Base-by-base conservation (phyloP, 2,888 invertebrate species). In the Idaea aversata region DNA sequence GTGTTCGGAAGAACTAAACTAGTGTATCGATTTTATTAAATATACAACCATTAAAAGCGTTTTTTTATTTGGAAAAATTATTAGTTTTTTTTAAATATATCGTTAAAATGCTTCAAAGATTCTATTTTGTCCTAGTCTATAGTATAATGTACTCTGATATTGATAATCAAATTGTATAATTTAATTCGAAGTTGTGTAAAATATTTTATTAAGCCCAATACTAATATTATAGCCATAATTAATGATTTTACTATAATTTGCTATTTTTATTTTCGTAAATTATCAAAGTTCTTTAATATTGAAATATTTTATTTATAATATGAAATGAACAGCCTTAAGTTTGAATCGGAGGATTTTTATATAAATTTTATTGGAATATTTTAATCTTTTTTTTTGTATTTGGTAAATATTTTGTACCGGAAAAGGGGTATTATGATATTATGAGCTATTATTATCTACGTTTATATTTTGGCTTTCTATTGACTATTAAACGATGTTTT, bases 401-500 rank as follows among this genome's bases (percentile, higher is more conserved):
- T 88, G 79, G 71, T 80, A 79, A 84, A 81, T 84, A 80, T 82
- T 90, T 92, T 91, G 91, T 91, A 91, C 90, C 86, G 88, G 88
- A 78, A 79, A 79, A 79, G 80, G 78, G 85, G 82, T 79, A 75
- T 77, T 47, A 13, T 47, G 78, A 77, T 74, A 74, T 81, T 80
- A 79, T 77, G 81, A 82, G 76, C 82, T 85, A 86, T 86, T 83
- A 82, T 84, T 69, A 59, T 59, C 58, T 76, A 80, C 82, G 77
- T 83, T 79, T 79, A 79, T 80, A 83, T 87, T 88, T 88, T 88
- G 87, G 85, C 88, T 91, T 88, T 92, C 89, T 88, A 91, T 91
- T 89, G 83, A 86, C 92, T 92, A 92, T 91, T 91, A 92, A 87
- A 91, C 80, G 83, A 78, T 79, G 88, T 87, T 84, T 25, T 85